Evolutionary conservation across 2,113 vertebrate genomes (phyloP), one percentile per base, ranked within the genome.

Genomic region (Charadrius vociferus): DNA sequence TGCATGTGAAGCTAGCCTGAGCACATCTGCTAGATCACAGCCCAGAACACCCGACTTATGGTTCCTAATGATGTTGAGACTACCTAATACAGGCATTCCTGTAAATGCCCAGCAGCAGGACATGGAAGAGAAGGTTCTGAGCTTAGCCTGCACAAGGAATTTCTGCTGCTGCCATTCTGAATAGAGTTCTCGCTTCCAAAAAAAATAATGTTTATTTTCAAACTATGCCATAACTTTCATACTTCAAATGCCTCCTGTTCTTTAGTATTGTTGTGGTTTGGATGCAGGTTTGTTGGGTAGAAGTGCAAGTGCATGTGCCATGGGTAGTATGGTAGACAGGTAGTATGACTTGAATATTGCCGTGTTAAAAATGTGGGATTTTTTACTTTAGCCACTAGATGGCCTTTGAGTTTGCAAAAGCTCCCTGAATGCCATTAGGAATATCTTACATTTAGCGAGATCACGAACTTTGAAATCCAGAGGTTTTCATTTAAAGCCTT

Each of bases 321-420:
- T 17, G 37, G 23, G 11, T 63, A 39, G 61, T 63, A 29, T 45
- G 7, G 65, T 83, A 37, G 36, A 15, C 62, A 14, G 6, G 14
- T 22, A 49, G 4, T 26, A 21, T 34, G 16, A 66, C 39, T 70
- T 91, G 21, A 95, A n/a, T 75, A 56, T 53, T 58, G 7, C 19
- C 39, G 3, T 39, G 27, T 41, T 65, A 59, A 74, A 91, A 90
- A 63, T 20, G 17, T 94, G 89, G 62, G 55, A 62, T 90, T 95
- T 79, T 82, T 36, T 21, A 5, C 21, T 91, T 66, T 23, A 84
- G 73, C 41, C 98, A 93, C 98, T 97, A 98, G 98, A 97, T 98
- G 98, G 97, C 97, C 20, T 73, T 95, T 93, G 52, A 96, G 91
- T 65, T 94, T 86, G 55, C 68, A 92, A 92, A 94, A 95, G 41